Base-by-base conservation (phyloP, 2,888 invertebrate genomes). In the Villa cingulata region DNA sequence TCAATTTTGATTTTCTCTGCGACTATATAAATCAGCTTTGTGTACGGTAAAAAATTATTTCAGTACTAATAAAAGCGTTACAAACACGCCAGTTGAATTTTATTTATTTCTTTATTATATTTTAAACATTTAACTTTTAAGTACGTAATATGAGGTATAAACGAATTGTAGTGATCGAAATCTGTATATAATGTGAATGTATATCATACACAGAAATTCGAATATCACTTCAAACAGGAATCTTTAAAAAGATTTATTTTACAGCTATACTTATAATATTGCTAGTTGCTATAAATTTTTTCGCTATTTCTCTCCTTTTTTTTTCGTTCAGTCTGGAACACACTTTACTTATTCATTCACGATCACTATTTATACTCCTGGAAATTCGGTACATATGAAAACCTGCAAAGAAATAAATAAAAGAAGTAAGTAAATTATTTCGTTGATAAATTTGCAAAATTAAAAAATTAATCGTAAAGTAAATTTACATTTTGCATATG, bases 61-160 rank as follows among this genome's bases (percentile, higher is more conserved):
- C 29, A 32, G 29, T 32, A 12, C 29, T 32, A 2, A 32, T 14
- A 32, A 12, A 2, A 32, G 29, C 29, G 29, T 32, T 32, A 32
- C 12, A 32, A 32, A 32, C 7, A 32, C 29, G 29, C 29, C 12
- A 12, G 6, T 32, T 32, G 9, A 32, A 32, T 12, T 32, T 32
- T 12, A 32, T 7, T 32, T 32, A 3, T 32, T 27, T 27, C 10
- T 27, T 27, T 1, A 9, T 4, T 41, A 41, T 17, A 41, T 46
- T 42, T 46, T 42, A 29, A 46, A 37, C 46, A 41, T 41, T 46
- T 41, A 38, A 37, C 17, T 37, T 15, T 48, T 50, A 50, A 50
- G 49, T 50, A 50, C 46, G 46, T 44, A 46, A 41, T 46, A 46
- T 50, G 49, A 50, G 49, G 49, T 50, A 50, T 46, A 46, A 50